Conservation (phyloP, 1,140 invertebrate genomes). For the Papilio polyxenes region DNA sequence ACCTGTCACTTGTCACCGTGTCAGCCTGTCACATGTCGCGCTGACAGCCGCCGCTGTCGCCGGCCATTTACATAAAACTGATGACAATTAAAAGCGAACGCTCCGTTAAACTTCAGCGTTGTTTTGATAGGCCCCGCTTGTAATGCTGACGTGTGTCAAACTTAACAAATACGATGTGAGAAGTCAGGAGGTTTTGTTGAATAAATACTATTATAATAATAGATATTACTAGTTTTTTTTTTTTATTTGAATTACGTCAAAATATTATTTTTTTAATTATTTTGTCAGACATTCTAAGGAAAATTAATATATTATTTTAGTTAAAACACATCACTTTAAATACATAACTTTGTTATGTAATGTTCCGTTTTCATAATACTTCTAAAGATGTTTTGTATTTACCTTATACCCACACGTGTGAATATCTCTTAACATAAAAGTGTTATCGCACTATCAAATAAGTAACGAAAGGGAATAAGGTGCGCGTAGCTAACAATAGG, state of each 20-base stretch:
- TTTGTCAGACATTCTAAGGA: not conserved
- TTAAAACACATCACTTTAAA: too few species aligned
- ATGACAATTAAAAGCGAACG: slow-evolving; percentile 60
- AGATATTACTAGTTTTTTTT: not conserved
- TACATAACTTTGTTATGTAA: too few species aligned
- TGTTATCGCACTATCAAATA: slow-evolving; percentile 24
- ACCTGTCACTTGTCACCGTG: slow-evolving; percentile 64
- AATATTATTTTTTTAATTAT: not conserved
- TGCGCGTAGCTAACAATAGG: slow-evolving; percentile 6
- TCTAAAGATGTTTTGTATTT: not conserved
- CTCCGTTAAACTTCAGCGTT: slow-evolving; percentile 26
- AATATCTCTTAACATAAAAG: slow-evolving; percentile 4
- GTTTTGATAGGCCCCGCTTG: slow-evolving; percentile 32
- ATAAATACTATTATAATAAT: slow-evolving; percentile 3
- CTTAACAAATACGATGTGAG: slow-evolving; percentile 21
- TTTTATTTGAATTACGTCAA: not conserved
- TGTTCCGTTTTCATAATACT: not conserved
- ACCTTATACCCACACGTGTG: not conserved
- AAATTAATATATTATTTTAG: too few species aligned
- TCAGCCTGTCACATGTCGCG: slow-evolving; percentile 58
- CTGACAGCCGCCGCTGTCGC: slow-evolving; percentile 56
- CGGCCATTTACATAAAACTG: slow-evolving; percentile 68
- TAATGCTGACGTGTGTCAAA: slow-evolving; percentile 31
- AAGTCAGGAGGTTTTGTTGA: not conserved
- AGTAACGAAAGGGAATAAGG: slow-evolving; percentile 11